These are phyloP conservation scores for Macrosoma leucophasiata DNA, from an alignment of 2,888 invertebrate genomes.

Conservation along the genomic window DNA sequence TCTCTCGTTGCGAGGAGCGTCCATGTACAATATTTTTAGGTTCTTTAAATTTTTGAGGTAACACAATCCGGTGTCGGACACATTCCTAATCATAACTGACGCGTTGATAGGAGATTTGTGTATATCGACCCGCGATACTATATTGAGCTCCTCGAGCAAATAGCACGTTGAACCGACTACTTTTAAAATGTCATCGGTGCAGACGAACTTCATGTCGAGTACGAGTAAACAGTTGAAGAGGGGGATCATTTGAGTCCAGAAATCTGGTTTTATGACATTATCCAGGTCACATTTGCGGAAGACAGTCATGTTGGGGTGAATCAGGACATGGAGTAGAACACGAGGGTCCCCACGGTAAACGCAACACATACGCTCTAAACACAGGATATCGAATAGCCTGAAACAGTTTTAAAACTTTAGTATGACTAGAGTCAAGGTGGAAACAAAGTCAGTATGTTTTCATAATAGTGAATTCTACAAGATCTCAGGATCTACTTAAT, in stretches of 20 bases:
- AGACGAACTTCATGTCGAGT: conserved; percentile 67
- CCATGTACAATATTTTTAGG: conserved; percentile 59
- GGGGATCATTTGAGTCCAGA: conserved; percentile 57
- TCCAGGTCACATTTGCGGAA: conserved; percentile 67
- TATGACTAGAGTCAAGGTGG: no score
- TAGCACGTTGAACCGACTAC: conserved; percentile 54
- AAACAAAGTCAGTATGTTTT: no score
- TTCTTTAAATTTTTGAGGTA: conserved; percentile 55
- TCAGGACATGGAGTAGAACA: conserved; percentile 57
- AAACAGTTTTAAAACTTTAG: conserved; percentile 37
- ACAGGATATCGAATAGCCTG: conserved; percentile 72
- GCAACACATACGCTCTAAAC: conserved; percentile 62
- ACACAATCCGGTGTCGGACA: conserved; percentile 60
- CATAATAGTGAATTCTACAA: no score
- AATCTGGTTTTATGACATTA: conserved; percentile 55
- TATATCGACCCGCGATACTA: conserved; percentile 65
- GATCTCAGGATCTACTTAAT: no score
- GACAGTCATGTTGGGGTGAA: conserved; percentile 61
- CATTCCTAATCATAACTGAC: conserved; percentile 62
- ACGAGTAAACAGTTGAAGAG: conserved; percentile 53
- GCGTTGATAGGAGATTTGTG: conserved; percentile 67
- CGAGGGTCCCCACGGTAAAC: conserved; percentile 61
- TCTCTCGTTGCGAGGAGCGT: conserved; percentile 63
- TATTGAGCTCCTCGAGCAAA: conserved; percentile 63
- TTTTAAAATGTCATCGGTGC: conserved; percentile 68